Percentiles rank a stretch among this genome's conserved stretches.
These are phyloP conservation scores for Agrotis exclamationis DNA, from an alignment of 2,888 invertebrate genomes.

Conservation along the genomic window DNA sequence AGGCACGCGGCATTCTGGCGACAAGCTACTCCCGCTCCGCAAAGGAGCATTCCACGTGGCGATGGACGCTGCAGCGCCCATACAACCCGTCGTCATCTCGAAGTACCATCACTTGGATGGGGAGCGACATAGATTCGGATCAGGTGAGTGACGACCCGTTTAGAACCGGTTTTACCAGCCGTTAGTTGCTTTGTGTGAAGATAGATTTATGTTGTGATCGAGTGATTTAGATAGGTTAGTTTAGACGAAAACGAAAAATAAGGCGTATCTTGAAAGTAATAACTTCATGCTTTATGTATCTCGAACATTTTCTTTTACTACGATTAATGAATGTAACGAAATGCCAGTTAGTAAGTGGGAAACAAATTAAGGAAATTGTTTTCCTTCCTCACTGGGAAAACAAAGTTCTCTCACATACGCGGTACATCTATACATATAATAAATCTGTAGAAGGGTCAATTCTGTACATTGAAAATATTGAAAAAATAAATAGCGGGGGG, in stretches of 20 bases:
- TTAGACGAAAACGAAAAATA: too few species aligned
- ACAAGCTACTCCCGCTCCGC: conserved; percentile 96
- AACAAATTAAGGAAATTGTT: not conserved
- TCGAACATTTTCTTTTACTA: not conserved
- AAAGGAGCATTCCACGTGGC: conserved; percentile 99
- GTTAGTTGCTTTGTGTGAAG: conserved; percentile 1
- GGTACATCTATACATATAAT: too few species aligned
- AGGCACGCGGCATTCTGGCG: conserved; percentile 96
- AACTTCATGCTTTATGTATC: not conserved
- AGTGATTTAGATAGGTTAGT: not conserved
- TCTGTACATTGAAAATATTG: too few species aligned
- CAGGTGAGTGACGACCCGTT: conserved; percentile 86
- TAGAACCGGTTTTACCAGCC: conserved; percentile 28
- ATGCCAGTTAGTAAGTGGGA: not conserved
- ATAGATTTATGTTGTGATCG: not conserved
- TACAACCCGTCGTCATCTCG: conserved; percentile 97
- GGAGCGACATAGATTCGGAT: conserved; percentile 92
- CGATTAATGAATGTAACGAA: not conserved
- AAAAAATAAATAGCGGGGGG: too few species aligned
- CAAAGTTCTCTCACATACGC: not conserved
- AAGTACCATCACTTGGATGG: conserved; percentile 94
- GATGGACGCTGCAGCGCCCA: conserved; percentile 95
- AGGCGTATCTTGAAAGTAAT: too few species aligned
- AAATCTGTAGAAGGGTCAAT: too few species aligned
- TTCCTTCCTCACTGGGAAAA: not conserved